These are phyloP conservation scores for Lymantria monacha DNA, from an alignment of 2,888 invertebrate species.

Conservation along the genomic window DNA sequence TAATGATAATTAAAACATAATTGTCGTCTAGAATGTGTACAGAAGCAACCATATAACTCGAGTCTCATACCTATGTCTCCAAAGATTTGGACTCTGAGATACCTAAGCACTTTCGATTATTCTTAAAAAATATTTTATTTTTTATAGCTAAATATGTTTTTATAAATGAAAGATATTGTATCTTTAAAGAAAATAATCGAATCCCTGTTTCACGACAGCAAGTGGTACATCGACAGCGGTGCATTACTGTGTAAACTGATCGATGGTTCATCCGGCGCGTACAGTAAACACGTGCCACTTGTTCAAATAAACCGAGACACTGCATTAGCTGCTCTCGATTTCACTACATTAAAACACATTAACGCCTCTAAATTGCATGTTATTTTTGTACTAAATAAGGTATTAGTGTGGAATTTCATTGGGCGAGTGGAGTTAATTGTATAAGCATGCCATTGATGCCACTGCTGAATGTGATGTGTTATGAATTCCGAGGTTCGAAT, in stretches of 20 bases:
- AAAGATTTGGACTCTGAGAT: no score
- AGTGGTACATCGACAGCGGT: conserved; percentile 68
- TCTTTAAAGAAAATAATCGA: not conserved
- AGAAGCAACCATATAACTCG: no score
- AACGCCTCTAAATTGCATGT: conserved; percentile 71
- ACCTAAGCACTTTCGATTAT: no score
- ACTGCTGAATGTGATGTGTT: no score
- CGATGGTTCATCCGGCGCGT: conserved; percentile 77
- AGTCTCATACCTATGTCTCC: no score
- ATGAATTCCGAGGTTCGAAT: no score
- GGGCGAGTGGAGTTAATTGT: not conserved
- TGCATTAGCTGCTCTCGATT: conserved; percentile 80
- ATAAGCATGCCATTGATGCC: not conserved
- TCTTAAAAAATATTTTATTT: no score
- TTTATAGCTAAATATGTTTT: no score
- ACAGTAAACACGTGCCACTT: conserved; percentile 79
- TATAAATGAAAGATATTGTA: not conserved
- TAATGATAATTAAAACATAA: no score
- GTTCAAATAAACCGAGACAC: conserved; percentile 76
- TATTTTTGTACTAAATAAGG: conserved; percentile 66
- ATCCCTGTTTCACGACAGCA: conserved; percentile 41
- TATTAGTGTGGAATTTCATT: conserved; percentile 32
- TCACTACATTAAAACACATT: conserved; percentile 80
- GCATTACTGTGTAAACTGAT: conserved; percentile 78
- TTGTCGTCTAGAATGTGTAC: no score